Evolutionary conservation across 1,140 invertebrate species (phyloP), one percentile per base, ranked within the genome.

Genomic region (Trichomalopsis sarcophagae): DNA sequence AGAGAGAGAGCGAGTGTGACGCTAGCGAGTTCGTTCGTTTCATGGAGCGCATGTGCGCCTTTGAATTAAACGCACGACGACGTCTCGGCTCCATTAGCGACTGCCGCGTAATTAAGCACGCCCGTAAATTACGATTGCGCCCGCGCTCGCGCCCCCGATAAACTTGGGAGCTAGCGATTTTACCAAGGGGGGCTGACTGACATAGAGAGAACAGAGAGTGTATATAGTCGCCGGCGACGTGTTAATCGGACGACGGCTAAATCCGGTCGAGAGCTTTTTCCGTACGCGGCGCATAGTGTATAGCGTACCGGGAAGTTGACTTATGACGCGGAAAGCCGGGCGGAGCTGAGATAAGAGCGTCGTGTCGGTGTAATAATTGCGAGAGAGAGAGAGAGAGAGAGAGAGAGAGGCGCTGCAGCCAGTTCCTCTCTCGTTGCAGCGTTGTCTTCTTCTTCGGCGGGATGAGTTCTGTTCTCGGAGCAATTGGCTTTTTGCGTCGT

Each of bases 81-180:
- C 82, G 86, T 84, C 88, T 83, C 77, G 74, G 76, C 87, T 88
- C 88, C 89, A 90, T 90, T 90, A 90, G 88, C 87, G 87, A 88
- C 85, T 87, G 73, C 84, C 83, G 87, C 83, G 88, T 90, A 90
- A 89, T 90, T 90, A 90, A 90, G 82, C 87, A 80, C 81, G 27
- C 79, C 86, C 85, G 87, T 89, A 88, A 90, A 90, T 90, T 87
- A 87, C 87, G 82, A 87, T 86, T 88, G 82, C 89, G 89, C 86
- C 77, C 14, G 21, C 14, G 17, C 55, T 1, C 55, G 1, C 66
- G 5, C 66, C 27, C 47, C 82, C 87, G 84, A 89, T 87, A 87
- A 88, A 88, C 86, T 87, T 86, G 23, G 40, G 68, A 30, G 27
- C 27, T 27, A 27, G 68, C 68, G 68, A 27, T 33, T 33, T 62